Evolutionary conservation across 2,113 vertebrate genomes (phyloP), one percentile per base, ranked within the genome.

Genomic region (Corythaixoides concolor): DNA sequence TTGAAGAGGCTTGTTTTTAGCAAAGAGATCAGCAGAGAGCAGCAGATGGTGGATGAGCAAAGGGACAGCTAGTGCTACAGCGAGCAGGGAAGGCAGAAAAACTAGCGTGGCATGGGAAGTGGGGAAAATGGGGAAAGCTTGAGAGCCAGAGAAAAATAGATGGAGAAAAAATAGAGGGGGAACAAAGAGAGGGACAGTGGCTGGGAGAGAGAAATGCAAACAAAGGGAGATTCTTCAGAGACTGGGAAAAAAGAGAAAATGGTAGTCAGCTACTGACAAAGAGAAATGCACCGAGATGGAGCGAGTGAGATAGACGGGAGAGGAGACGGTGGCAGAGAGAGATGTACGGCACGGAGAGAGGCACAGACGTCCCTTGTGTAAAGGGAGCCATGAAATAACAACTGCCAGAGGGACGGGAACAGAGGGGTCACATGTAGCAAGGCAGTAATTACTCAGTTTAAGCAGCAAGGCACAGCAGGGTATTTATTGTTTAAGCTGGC

Each of bases 401-500:
- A 86, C 45, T 87, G 92, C 68, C 86, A 60, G 64, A 80, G 69
- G 90, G 88, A 95, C 85, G 50, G 89, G 72, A 97, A 95, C 86
- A 91, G 49, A 56, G 72, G 88, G 69, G 92, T 92, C 83, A 93
- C 85, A 72, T 91, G 85, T 87, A 91, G 77, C 72, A 68, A 80
- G 88, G 76, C 85, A 97, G 89, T 81, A 91, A 77, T 97, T 89
- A 90, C 64, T 80, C 52, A 88, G 45, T 94, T 94, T 96, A 97
- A 94, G 95, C 75, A 96, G 94, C 53, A 95, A 95, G 69, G 91
- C 94, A 95, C 92, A 94, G 78, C 70, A 84, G 93, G 89, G 77
- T 96, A 69, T 91, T 93, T 88, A 91, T 89, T 95, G 87, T 95
- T 89, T 85, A 97, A 93, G 89, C 67, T 95, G 97, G 82, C 82